Evolutionary conservation across 2,888 invertebrate species (phyloP).

Genomic region (Harpalus rufipes): DNA sequence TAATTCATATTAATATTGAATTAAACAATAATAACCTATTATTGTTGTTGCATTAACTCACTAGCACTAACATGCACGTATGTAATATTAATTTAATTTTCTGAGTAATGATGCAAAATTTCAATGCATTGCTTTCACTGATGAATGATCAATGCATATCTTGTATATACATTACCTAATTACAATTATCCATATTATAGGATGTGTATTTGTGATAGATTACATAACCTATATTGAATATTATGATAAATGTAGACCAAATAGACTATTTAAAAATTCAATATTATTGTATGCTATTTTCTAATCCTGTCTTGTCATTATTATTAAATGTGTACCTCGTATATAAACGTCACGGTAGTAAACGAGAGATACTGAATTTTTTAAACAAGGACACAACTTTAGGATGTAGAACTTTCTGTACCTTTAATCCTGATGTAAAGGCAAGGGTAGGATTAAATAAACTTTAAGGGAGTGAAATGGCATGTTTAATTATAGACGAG

Average conservation of each 20-base stretch:
- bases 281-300: neutral
- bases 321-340: neutral
- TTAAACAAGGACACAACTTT: neutral
- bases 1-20: too few species aligned
- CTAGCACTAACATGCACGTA: too few species aligned
- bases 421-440: constrained; percentile 5
- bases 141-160: neutral
- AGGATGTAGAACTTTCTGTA: constrained; percentile 2
- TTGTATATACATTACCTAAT: neutral
- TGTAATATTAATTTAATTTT: too few species aligned
- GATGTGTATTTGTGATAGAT: neutral
- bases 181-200: neutral
- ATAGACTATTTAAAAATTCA: neutral
- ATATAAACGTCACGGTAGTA: neutral
- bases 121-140: neutral
- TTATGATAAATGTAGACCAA: neutral
- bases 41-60: too few species aligned
- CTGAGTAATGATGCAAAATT: neutral
- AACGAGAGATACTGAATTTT: neutral
- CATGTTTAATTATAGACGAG: neutral
- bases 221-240: neutral
- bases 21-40: too few species aligned
- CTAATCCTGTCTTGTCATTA: neutral
- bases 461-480: neutral
- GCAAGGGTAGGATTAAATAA: constrained; percentile 1